phyloP scores from a whole-genome alignment of 2,113 vertebrate species.

The Hipposideros armiger region DNA sequence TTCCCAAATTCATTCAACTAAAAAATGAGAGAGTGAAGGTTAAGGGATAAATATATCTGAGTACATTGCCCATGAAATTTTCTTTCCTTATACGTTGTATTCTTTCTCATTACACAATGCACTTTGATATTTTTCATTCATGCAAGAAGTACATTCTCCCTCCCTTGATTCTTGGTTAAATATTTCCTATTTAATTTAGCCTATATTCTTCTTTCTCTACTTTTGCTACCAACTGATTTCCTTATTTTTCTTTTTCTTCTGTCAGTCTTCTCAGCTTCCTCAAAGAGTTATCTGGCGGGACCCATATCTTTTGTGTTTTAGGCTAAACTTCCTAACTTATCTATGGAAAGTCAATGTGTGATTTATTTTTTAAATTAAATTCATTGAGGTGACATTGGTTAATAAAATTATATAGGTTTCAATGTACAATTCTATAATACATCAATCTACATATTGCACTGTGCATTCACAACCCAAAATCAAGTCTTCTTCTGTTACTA shows the following conservation, averaged over 20 bases:
- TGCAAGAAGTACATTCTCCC: neutral
- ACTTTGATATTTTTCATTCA: neutral
- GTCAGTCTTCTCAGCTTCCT: neutral
- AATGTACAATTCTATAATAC: too few species aligned
- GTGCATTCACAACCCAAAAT: too few species aligned
- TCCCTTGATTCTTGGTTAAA: constrained; percentile 1
- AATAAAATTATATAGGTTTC: too few species aligned
- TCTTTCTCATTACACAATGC: neutral
- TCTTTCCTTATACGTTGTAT: neutral
- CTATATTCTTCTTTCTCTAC: neutral
- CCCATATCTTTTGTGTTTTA: neutral
- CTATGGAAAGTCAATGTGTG: neutral
- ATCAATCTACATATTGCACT: too few species aligned
- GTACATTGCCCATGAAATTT: neutral
- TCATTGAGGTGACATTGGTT: too few species aligned
- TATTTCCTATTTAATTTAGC: neutral
- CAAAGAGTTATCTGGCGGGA: neutral
- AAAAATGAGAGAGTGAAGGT: neutral
- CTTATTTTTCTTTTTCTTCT: neutral
- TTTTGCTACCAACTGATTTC: neutral
- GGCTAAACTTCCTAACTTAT: neutral
- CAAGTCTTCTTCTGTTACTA: too few species aligned
- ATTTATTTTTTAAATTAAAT: too few species aligned
- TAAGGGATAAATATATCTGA: neutral
- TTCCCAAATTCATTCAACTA: constrained; percentile 1